These are phyloP conservation scores for Urocitellus parryii DNA, from an alignment of 2,113 vertebrate genomes.

Conservation along the genomic window DNA sequence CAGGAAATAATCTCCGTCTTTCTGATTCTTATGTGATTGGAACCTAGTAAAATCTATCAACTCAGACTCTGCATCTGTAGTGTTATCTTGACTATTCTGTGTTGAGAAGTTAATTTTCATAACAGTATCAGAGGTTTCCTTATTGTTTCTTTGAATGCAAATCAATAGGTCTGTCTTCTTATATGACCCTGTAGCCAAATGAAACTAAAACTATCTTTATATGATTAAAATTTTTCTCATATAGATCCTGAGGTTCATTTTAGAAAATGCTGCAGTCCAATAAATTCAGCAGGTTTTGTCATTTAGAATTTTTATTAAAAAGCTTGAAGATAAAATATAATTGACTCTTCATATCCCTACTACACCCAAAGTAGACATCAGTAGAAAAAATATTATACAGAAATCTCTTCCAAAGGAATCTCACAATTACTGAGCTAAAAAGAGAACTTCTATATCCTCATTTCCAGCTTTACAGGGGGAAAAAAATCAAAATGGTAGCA, in stretches of 20 bases:
- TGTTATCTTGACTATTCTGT: not conserved
- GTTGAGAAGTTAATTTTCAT: not conserved
- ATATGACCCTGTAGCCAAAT: not conserved
- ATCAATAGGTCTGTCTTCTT: not conserved
- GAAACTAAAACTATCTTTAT: not conserved
- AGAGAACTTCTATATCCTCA: not conserved
- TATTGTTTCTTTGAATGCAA: not conserved
- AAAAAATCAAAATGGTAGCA: not conserved
- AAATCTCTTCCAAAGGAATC: not conserved
- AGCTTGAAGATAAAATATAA: conserved; percentile 41
- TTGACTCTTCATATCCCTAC: not conserved
- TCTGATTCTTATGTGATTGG: not conserved
- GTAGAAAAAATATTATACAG: not conserved
- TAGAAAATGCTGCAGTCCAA: not conserved
- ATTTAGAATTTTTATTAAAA: conserved; percentile 50
- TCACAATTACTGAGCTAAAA: not conserved
- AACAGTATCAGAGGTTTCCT: not conserved
- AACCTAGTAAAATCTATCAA: not conserved
- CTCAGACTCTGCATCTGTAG: not conserved
- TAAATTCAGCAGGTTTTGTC: conserved; percentile 33
- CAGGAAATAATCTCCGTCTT: not conserved
- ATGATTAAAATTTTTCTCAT: conserved; percentile 47
- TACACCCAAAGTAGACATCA: not conserved
- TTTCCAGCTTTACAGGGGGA: not conserved
- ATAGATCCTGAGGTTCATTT: not conserved